These are phyloP conservation scores for Mythimna lalbum DNA, from an alignment of 2,888 invertebrate genomes.

Conservation along the genomic window DNA sequence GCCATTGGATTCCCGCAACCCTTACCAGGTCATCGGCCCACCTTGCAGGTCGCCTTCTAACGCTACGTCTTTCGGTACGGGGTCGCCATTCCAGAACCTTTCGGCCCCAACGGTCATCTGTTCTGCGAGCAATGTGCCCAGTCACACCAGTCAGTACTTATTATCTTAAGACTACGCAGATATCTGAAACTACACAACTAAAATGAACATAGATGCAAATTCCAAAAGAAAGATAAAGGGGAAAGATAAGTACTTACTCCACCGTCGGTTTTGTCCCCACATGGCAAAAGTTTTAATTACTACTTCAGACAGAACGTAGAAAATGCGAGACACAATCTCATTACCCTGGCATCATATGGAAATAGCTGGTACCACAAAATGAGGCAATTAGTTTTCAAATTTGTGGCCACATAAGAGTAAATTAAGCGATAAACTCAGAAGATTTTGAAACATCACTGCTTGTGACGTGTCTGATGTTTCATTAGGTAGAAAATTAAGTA, in stretches of 20 bases:
- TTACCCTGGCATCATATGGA: conserved; percentile 43
- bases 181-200: neutral
- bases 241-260: conserved; percentile 5
- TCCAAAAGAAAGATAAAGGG: conserved; percentile 25
- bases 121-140: too few relatives aligned
- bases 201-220: neutral
- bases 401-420: conserved; percentile 57
- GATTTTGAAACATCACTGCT: conserved; percentile 30
- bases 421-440: conserved; percentile 50
- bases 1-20: too few relatives aligned
- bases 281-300: conserved; percentile 53
- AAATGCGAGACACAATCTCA: conserved; percentile 56
- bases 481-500: conserved; percentile 15
- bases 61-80: too few relatives aligned
- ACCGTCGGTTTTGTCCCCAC: conserved; percentile 4
- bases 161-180: neutral
- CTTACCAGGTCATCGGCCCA: too few relatives aligned
- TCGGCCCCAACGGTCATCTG: too few relatives aligned
- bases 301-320: conserved; percentile 39
- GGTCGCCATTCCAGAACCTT: too few relatives aligned
- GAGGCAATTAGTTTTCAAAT: conserved; percentile 65
- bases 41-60: too few relatives aligned
- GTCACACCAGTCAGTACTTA: too few relatives aligned
- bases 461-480: conserved; percentile 19
- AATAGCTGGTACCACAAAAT: conserved; percentile 46